Conservation (phyloP, 2,888 invertebrate genomes). For the Rhyacophila evoluta region DNA sequence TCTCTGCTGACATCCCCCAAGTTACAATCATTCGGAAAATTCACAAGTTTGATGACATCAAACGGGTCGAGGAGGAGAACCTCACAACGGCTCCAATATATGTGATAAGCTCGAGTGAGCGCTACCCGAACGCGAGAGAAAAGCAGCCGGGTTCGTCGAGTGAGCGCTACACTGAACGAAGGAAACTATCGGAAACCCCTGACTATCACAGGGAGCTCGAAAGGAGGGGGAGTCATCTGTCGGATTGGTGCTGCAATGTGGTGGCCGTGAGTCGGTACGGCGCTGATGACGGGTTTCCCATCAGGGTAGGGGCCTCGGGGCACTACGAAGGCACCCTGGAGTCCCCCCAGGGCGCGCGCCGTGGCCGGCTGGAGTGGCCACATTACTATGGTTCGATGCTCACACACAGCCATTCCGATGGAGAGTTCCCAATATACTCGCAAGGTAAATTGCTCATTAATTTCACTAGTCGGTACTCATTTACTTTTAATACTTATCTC, state of each 20-base stretch:
- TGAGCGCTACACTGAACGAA: background rate
- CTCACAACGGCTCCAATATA: background rate
- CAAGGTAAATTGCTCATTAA: no score
- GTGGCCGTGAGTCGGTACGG: constrained; percentile 31
- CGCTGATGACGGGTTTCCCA: constrained; percentile 23
- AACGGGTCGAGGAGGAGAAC: constrained; percentile 13
- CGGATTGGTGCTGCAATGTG: background rate
- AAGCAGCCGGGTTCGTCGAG: constrained; percentile 18
- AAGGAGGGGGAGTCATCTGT: constrained; percentile 38
- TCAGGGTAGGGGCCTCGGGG: constrained; percentile 31
- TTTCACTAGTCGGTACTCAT: no score
- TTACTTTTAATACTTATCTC: no score
- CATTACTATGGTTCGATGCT: constrained; percentile 80
- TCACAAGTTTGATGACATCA: constrained; percentile 20
- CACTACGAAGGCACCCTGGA: constrained; percentile 50
- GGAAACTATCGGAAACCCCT: background rate
- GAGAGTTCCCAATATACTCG: constrained; percentile 85
- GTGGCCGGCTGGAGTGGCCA: constrained; percentile 62
- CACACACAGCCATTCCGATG: constrained; percentile 87
- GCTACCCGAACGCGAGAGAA: constrained; percentile 18
- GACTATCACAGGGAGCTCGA: constrained; percentile 57
- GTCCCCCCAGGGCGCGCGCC: constrained; percentile 60
- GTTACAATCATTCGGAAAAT: constrained; percentile 8
- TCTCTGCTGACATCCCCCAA: background rate
- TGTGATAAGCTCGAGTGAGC: constrained; percentile 24